Conservation (phyloP, 2,888 invertebrate genomes). For the Cremastinae sp. region DNA sequence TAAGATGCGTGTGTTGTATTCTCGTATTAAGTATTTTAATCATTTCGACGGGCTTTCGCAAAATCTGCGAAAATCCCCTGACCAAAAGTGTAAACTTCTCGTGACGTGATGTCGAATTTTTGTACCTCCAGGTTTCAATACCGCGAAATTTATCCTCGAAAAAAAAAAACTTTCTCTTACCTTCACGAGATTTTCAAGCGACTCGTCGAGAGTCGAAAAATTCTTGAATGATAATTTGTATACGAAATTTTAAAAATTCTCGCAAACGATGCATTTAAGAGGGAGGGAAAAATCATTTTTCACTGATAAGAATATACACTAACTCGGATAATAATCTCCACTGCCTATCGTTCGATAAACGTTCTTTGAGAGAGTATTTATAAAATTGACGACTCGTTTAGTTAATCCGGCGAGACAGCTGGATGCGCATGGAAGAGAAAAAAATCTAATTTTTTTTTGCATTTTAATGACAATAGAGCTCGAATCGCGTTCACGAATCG, state of each 20-base stretch:
- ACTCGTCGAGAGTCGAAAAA: neutral
- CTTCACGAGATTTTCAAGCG: too few relatives aligned
- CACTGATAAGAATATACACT: too few relatives aligned
- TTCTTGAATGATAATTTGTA: neutral
- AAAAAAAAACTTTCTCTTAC: too few relatives aligned
- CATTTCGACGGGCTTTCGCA: slow-evolving; percentile 50
- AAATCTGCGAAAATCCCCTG: slow-evolving; percentile 16
- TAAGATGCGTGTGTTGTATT: slow-evolving; percentile 55
- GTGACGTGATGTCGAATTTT: slow-evolving; percentile 27
- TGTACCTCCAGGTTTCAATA: slow-evolving; percentile 1
- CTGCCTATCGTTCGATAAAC: too few relatives aligned
- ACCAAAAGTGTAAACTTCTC: slow-evolving; percentile 42
- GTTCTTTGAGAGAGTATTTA: neutral
- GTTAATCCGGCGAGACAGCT: slow-evolving; percentile 38
- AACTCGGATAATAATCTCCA: too few relatives aligned
- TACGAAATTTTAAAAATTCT: neutral
- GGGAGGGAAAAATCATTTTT: too few relatives aligned
- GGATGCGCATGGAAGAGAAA: slow-evolving; percentile 37
- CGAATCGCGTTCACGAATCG: slow-evolving; percentile 10
- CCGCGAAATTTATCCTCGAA: neutral
- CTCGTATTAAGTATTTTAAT: slow-evolving; percentile 55
- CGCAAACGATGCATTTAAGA: neutral
- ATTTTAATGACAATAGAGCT: slow-evolving; percentile 43
- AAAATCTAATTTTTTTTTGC: slow-evolving; percentile 49
- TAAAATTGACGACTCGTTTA: neutral